phyloP scores from a whole-genome alignment of 2,888 invertebrate genomes.

The Esperia sulphurella region DNA sequence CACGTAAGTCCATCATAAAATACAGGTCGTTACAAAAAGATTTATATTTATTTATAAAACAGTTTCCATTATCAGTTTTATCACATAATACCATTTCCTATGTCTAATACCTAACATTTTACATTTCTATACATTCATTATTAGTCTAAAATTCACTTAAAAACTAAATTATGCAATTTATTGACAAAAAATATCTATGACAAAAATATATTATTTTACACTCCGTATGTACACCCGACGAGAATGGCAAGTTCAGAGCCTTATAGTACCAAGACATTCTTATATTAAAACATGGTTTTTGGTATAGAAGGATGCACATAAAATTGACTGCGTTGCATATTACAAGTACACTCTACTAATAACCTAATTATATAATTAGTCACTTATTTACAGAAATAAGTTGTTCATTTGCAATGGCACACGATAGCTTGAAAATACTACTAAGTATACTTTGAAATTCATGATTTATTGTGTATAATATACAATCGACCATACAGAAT shows the following conservation, averaged over 20 bases:
- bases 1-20: conserved; percentile 33
- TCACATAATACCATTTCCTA: conserved; percentile 60
- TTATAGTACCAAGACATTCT: conserved; percentile 25
- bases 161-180: conserved; percentile 69
- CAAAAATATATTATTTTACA: conserved; percentile 45
- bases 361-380: conserved; percentile 20
- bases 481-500: neutral
- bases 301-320: conserved; percentile 47
- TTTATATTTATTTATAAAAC: conserved; percentile 40
- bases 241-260: conserved; percentile 55
- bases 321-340: conserved; percentile 71
- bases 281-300: conserved; percentile 29
- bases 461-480: conserved; percentile 12
- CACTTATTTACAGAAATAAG: conserved; percentile 45
- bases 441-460: conserved; percentile 21
- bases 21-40: conserved; percentile 51
- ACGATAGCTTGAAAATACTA: conserved; percentile 14
- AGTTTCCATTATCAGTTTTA: conserved; percentile 32
- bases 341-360: conserved; percentile 30
- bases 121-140: conserved; percentile 32
- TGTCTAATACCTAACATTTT: conserved; percentile 32
- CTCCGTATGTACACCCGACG: conserved; percentile 29
- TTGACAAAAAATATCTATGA: conserved; percentile 62
- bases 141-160: conserved; percentile 31
- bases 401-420: conserved; percentile 65